Conservation (phyloP, 2,888 invertebrate genomes). For the Melinaea marsaeus region DNA sequence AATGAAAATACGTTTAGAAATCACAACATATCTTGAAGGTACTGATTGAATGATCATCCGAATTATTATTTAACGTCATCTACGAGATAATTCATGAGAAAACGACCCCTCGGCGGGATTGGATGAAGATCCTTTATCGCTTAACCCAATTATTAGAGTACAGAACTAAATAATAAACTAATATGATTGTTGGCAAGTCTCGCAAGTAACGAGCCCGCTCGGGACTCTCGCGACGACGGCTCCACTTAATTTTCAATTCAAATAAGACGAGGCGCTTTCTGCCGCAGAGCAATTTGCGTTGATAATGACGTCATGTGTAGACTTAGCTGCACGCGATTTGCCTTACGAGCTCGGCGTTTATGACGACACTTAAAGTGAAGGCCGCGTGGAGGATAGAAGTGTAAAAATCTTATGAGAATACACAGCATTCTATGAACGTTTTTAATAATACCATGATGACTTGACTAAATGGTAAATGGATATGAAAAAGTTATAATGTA, state of each 20-base stretch:
- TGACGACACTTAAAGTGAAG: background rate
- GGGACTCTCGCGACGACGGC: constrained; percentile 38
- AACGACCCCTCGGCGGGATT: constrained; percentile 8
- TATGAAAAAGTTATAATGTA: too few relatives aligned
- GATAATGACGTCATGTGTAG: constrained; percentile 22
- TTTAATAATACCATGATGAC: too few relatives aligned
- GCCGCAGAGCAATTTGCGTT: constrained; percentile 26
- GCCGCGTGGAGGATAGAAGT: background rate
- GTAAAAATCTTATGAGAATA: too few relatives aligned
- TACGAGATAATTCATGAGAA: constrained; percentile 7
- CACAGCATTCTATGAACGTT: too few relatives aligned
- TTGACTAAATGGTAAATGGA: too few relatives aligned
- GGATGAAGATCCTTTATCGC: constrained; percentile 33
- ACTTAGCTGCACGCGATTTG: background rate
- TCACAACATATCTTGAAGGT: background rate
- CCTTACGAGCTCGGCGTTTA: constrained; percentile 1
- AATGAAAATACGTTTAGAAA: background rate
- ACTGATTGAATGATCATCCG: background rate
- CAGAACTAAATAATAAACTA: constrained; percentile 32
- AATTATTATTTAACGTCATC: constrained; percentile 1
- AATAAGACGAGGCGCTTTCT: constrained; percentile 36
- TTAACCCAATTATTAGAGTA: constrained; percentile 43
- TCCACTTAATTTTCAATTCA: constrained; percentile 49
- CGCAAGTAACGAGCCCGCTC: constrained; percentile 48
- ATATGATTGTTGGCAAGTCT: constrained; percentile 47